These are phyloP conservation scores for Syrista parreyssii DNA, from an alignment of 2,888 invertebrate genomes.

Conservation along the genomic window DNA sequence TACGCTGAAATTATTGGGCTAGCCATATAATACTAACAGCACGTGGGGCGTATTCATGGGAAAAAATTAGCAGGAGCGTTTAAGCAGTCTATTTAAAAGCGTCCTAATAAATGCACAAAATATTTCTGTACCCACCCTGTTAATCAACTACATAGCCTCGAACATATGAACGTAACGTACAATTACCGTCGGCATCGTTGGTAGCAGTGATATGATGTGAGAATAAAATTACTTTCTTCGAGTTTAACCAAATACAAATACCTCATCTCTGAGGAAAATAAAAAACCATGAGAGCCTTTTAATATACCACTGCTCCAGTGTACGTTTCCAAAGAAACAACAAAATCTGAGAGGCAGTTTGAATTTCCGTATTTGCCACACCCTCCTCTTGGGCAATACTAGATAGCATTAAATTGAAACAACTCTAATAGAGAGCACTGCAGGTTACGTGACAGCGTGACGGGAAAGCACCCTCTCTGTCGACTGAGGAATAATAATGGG, in stretches of 20 bases:
- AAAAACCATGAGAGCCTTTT: not conserved
- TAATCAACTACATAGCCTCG: not conserved
- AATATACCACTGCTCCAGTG: not conserved
- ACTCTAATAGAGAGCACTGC: not conserved
- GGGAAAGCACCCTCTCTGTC: not conserved
- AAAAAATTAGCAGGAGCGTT: constrained; percentile 14
- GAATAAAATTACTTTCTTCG: not conserved
- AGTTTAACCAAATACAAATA: not conserved
- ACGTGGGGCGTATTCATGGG: not conserved
- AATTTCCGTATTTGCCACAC: not conserved
- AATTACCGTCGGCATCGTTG: not conserved
- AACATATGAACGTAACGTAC: not conserved
- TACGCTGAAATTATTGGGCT: not conserved
- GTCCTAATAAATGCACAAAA: not conserved
- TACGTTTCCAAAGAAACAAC: not conserved
- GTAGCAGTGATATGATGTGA: not conserved
- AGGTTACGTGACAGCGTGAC: not conserved
- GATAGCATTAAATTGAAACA: not conserved
- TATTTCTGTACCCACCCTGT: not conserved
- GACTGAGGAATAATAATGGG: not conserved
- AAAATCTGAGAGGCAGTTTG: not conserved
- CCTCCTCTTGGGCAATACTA: not conserved
- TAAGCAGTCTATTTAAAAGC: not conserved
- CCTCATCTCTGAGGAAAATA: not conserved
- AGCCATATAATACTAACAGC: not conserved